Evolutionary conservation across 1,140 invertebrate species (phyloP), one percentile per base, ranked within the genome.

Genomic region (Phthorimaea operculella): DNA sequence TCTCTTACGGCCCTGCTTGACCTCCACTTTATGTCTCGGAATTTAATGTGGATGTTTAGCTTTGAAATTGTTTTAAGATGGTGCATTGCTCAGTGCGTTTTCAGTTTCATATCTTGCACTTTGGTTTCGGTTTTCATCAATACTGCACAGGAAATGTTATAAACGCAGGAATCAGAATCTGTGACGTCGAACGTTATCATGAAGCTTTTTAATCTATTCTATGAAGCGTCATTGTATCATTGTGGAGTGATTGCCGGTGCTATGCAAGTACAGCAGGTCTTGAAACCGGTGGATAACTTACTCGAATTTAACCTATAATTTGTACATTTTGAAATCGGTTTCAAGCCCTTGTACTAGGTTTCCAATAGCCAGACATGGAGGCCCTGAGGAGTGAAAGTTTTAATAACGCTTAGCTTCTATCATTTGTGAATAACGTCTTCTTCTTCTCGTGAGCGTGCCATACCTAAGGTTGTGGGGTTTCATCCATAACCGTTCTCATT

Each of bases 371-470:
- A 39, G 3, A 39, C 36, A 9, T 10, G 52, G 58, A 58, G 59
- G 50, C 51, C 50, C 50, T 50, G 59, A 63, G 59, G 58, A 63
- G 65, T 63, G 63, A 63, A 57, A 63, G 52, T 63, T 44, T 17
- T 9, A 52, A 56, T 72, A 70, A 70, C 54, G 70, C 70, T 75
- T 75, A 47, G 72, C 72, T 72, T 72, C 9, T 11, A 51, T 68
- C 67, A 70, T 64, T 60, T 60, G 61, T 72, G 51, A 65, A 71
- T 75, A 72, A 70, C 66, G 21, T 21, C 8, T 47, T 28, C 21
- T 6, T 34, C 28, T 61, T 59, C 68, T 70, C 65, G 78, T 81
- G 76, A 83, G 80, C 80, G 80, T 83, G 80, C 75, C 67, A 73
- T 79, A 78, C 78, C 72, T 72, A 55, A 51, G 63, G 67, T 59